Base-by-base conservation (phyloP, 2,888 invertebrate species). In the Pseudococcus longispinus region DNA sequence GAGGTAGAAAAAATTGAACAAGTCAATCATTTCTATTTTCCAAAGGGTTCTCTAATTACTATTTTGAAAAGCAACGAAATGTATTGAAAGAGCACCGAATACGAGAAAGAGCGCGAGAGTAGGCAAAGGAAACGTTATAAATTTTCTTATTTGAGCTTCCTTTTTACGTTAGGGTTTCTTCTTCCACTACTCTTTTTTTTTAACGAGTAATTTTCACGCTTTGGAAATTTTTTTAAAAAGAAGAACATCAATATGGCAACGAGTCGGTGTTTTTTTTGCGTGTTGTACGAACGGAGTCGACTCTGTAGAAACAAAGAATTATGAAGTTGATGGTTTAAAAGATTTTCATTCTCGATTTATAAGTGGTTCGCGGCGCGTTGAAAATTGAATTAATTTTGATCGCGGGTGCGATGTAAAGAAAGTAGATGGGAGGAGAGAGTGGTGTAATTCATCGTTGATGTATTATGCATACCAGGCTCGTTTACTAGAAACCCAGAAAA, bases 1-100 rank as follows among this genome's bases (percentile, higher is more conserved):
- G 13, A 46, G 15, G 51, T 37, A 37, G 15, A 51, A n/a, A 29
- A 65, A 70, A 29, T 18, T 6, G 70, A 70, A 70, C 77, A 42
- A 80, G 77, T 80, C 77, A 42, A 80, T 80, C 77, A 80, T 80
- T 80, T 80, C 20, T 80, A 42, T 80, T 80, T 80, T 42, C 77
- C 20, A 80, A 70, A 70, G 70, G 70, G 70, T 80, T 80, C 77
- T 80, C 42, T 80, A 80, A 80, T 80, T 80, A 80, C 77, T 42
- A 20, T 80, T 80, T 42, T 80, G 42, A 80, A 80, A 80, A 42
- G 77, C 77, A 42, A 20, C 11, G 77, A 80, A 80, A 80, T 80
- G 20, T 80, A 42, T 70, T 70, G 70, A 70, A 70, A 70, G 29
- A 70, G 60, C 23, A 23, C 23, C 5, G 60, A 23, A 18, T 15